These are phyloP conservation scores for Sceloporus tristichus DNA, from an alignment of 2,113 vertebrate genomes.

Conservation along the genomic window DNA sequence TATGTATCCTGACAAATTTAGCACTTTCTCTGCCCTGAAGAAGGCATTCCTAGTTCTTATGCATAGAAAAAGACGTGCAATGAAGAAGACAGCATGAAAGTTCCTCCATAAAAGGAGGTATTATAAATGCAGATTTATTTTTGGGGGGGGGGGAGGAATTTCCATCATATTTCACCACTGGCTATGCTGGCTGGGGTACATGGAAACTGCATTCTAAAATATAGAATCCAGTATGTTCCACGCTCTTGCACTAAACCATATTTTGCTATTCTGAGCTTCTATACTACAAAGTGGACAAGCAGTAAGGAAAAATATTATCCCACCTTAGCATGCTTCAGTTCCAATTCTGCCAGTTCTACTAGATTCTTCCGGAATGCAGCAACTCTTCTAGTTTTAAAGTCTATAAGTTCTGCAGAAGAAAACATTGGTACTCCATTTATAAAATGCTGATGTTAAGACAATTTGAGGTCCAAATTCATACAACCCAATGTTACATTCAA, in stretches of 20 bases:
- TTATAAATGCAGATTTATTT: neutral
- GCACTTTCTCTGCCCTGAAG: too few species aligned
- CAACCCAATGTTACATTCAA: constrained; percentile 15
- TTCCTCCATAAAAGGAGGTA: neutral
- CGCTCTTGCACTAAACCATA: neutral
- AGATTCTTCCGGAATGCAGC: constrained; percentile 98
- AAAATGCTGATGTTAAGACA: constrained; percentile 1
- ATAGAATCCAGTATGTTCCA: neutral
- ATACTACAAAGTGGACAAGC: constrained; percentile 24
- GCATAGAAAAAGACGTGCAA: neutral
- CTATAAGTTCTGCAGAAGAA: constrained; percentile 88
- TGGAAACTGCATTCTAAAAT: neutral
- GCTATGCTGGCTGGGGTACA: neutral
- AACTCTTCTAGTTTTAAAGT: constrained; percentile 98
- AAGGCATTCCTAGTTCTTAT: neutral
- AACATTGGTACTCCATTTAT: constrained; percentile 40
- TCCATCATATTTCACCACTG: neutral
- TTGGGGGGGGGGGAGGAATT: neutral
- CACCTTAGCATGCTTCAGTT: constrained; percentile 99
- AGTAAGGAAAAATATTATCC: constrained; percentile 16
- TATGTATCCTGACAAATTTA: too few species aligned
- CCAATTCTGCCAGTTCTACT: constrained; percentile 98
- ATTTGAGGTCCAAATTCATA: neutral
- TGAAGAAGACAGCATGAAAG: neutral
- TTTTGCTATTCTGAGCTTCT: neutral